These are phyloP conservation scores for Aphodius sticticus DNA, from an alignment of 2,888 invertebrate genomes.

Conservation along the genomic window DNA sequence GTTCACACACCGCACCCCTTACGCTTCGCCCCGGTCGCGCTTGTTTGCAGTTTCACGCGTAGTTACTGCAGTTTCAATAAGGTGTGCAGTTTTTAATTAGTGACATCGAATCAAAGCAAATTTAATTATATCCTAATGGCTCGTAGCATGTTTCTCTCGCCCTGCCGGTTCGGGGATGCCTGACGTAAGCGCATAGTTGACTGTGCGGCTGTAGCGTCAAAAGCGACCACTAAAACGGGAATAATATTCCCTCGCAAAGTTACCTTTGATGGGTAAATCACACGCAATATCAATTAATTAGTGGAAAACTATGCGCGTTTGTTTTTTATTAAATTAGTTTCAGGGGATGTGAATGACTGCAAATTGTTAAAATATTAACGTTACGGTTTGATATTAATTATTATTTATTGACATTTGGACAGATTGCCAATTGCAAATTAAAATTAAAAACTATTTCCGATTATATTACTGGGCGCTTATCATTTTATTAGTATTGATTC, in stretches of 20 bases:
- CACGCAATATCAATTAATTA: not conserved
- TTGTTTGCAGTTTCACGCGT: conserved; percentile 14
- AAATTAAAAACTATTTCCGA: not conserved
- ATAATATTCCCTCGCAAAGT: not conserved
- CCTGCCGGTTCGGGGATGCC: not conserved
- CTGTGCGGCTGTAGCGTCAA: not conserved
- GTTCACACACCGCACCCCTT: not conserved
- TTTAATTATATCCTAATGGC: conserved; percentile 10
- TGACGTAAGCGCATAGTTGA: not conserved
- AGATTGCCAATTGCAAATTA: not conserved
- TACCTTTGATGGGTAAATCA: not conserved
- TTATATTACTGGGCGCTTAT: not conserved
- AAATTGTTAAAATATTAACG: not conserved
- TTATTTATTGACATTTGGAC: not conserved
- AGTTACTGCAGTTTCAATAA: not conserved
- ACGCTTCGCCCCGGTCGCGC: not conserved
- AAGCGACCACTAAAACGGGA: not conserved
- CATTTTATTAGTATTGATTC: not conserved
- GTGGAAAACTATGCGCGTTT: not conserved
- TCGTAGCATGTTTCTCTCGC: not conserved
- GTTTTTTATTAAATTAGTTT: not conserved
- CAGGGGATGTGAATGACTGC: not conserved
- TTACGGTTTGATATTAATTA: not conserved
- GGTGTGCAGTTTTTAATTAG: not conserved
- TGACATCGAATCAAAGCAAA: conserved; percentile 5